A percentile compares a stretch with the other conserved stretches of the same genome.
Evolutionary conservation across 2,797 vertebrate species (phyloP).

Genomic region (Myotis planiceps): DNA sequence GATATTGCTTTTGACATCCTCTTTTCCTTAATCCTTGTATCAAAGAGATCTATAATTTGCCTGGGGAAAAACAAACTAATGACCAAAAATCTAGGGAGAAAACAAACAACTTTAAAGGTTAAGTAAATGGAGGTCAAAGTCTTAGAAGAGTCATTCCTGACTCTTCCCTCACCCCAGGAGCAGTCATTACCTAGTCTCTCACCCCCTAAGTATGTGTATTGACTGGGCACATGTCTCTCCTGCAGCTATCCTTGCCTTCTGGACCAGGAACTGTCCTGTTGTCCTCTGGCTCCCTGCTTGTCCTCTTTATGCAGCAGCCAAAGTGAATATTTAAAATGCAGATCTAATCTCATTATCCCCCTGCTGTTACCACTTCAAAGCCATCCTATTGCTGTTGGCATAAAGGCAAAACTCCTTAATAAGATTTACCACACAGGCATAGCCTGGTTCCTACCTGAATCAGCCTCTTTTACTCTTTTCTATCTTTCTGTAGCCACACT

Average conservation of each 20-base stretch:
- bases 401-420: not conserved
- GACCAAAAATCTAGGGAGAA: not conserved
- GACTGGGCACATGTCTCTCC: not conserved
- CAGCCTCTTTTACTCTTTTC: not conserved
- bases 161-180: fast-evolving
- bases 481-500: not conserved
- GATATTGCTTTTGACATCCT: not conserved
- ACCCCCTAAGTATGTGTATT: not conserved
- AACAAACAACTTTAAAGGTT: not conserved
- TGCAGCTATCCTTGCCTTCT: not conserved
- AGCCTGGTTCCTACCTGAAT: not conserved
- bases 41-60: not conserved
- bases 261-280: not conserved
- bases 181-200: not conserved
- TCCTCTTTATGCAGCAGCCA: conserved; percentile 8
- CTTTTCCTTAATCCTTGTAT: not conserved
- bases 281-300: not conserved
- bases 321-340: conserved; percentile 38
- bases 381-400: not conserved
- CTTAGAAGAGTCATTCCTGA: not conserved
- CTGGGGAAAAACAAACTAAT: not conserved
- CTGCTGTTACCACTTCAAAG: conserved; percentile 42
- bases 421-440: not conserved
- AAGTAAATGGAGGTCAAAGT: not conserved
- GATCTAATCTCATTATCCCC: not conserved